These are phyloP conservation scores for Oedothorax gibbosus DNA, from an alignment of 1,140 invertebrate genomes.

Conservation along the genomic window DNA sequence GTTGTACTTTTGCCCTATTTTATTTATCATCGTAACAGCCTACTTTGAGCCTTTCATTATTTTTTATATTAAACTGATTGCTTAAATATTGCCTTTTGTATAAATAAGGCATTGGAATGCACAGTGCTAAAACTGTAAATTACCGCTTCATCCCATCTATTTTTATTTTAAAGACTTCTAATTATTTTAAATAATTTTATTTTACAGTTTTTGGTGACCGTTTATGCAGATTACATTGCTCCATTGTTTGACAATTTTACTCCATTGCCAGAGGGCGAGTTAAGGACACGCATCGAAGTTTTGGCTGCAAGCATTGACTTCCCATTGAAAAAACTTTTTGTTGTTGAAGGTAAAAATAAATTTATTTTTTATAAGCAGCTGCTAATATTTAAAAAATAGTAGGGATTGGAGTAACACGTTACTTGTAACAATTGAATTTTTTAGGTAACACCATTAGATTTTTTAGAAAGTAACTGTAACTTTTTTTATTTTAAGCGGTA, in stretches of 20 bases:
- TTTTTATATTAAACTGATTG: background rate
- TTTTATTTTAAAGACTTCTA: background rate
- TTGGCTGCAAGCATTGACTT: conserved; percentile 89
- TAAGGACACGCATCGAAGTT: conserved; percentile 88
- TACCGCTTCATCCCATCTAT: background rate
- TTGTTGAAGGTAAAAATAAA: conserved; percentile 84
- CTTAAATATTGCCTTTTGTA: too few species aligned
- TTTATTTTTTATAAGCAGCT: too few species aligned
- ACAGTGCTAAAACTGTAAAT: background rate
- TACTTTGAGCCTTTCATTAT: too few species aligned
- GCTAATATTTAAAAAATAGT: too few species aligned
- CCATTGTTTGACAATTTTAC: conserved; percentile 99
- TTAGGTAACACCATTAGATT: too few species aligned
- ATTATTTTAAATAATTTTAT: background rate
- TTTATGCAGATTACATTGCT: conserved; percentile 97
- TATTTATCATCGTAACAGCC: too few species aligned
- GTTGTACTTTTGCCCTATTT: too few species aligned
- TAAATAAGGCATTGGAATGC: background rate
- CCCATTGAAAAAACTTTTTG: conserved; percentile 94
- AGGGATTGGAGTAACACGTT: too few species aligned
- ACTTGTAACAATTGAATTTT: too few species aligned
- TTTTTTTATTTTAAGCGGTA: too few species aligned
- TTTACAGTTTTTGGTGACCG: conserved; percentile 81
- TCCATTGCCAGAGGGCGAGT: conserved; percentile 90
- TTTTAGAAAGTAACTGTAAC: too few species aligned